Percentiles rank a stretch among this genome's conserved stretches.
Conservation (phyloP, 2,113 vertebrate species). For the Halcyon senegalensis region DNA sequence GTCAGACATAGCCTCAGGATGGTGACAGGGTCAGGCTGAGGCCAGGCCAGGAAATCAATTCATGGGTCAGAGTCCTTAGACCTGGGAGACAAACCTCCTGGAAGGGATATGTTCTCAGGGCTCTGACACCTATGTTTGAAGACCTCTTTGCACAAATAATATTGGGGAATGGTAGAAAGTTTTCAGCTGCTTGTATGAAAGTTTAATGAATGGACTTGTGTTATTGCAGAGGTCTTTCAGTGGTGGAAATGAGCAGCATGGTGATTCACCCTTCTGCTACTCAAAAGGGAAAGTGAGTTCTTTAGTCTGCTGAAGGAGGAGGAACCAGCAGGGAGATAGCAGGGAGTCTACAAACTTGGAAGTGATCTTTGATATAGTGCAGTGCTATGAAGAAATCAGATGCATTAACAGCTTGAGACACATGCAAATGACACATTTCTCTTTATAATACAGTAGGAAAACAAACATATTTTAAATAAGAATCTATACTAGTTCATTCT, state of each 20-base stretch:
- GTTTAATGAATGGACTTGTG: background rate
- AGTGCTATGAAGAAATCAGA: background rate
- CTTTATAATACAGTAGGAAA: background rate
- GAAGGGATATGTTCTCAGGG: background rate
- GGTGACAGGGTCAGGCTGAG: background rate
- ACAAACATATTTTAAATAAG: background rate
- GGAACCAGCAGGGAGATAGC: background rate
- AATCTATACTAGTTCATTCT: background rate
- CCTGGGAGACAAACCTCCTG: background rate
- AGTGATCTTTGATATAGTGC: background rate
- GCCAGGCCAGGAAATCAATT: background rate
- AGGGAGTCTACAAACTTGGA: background rate
- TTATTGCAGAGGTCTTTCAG: background rate
- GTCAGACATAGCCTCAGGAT: background rate
- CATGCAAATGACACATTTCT: background rate
- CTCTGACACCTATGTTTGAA: background rate
- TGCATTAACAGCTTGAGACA: background rate
- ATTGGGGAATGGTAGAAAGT: background rate
- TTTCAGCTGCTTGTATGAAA: background rate
- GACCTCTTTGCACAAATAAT: background rate
- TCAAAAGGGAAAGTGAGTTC: background rate
- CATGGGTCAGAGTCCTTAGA: background rate
- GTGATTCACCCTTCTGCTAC: background rate
- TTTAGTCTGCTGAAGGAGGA: background rate
- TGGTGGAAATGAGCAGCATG: background rate